Base-by-base conservation (phyloP, 2,113 vertebrate genomes). In the Tachycineta bicolor region DNA sequence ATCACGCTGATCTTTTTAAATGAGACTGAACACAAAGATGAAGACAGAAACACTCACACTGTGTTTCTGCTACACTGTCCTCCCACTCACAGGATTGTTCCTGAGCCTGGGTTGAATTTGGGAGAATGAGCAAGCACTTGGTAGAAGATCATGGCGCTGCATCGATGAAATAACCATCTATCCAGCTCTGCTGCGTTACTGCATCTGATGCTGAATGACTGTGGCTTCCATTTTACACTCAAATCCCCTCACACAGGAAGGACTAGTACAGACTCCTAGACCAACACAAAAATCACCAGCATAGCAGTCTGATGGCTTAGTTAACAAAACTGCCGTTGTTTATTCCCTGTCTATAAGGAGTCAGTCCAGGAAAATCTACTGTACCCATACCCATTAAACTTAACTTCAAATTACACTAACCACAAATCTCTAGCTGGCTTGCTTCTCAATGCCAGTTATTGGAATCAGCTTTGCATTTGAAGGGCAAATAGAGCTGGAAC, bases 381-480 rank as follows among this genome's bases (percentile, higher is more conserved):
- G 64, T 39, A 95, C 83, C 47, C 75, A 44, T 34, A 96, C 59
- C 80, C 87, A 95, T 95, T 88, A 96, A 89, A 95, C 62, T 82
- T 88, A 89, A 93, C 93, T 94, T 83, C 87, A 93, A 65, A 94
- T 93, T 87, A 89, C 91, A 87, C 92, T 89, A 91, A 78, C 80
- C 78, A 91, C 84, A 96, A 87, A 91, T 94, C 93, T 94, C 71
- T 83, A 63, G 49, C 76, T 92, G 91, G 87, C 91, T 92, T 75
- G 55, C 78, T 74, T 90, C 87, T 96, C 93, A 81, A 39, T 81
- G 85, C 67, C 89, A 94, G 90, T 95, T 95, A 96, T 59, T 93
- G 94, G 90, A 91, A 93, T 91, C 84, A 75, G 90, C 92, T 98
- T 97, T 97, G 93, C 95, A 97, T 97, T 28, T 96, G 95, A 97